Evolutionary conservation across 2,797 vertebrate species (phyloP), one percentile per base, ranked within the genome.

Genomic region (Arrhamphus sclerolepis): DNA sequence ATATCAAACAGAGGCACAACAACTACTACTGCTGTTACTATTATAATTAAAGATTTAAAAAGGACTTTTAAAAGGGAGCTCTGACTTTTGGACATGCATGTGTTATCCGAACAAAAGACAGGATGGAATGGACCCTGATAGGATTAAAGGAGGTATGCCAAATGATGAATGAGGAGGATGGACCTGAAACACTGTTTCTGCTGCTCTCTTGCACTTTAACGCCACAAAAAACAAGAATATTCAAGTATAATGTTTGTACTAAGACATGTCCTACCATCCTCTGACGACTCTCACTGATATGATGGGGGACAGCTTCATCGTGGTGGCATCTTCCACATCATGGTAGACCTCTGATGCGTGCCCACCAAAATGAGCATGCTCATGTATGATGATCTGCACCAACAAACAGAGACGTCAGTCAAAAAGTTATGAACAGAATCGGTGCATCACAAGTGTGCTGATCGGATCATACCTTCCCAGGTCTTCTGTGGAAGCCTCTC

Each of bases 391-490:
- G 6, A 99, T 85, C 98, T 99, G 64, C 20, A 68, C 26, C n/a
- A 50, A 34, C 17, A 62, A 34, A 66, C 5, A 62, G 18, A 18
- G 1, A n/a, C 6, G 17, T 16, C 40, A 41, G 40, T n/a, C 24
- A 8, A n/a, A n/a, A n/a, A n/a, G n/a, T n/a, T n/a, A n/a, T n/a
- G n/a, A n/a, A n/a, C n/a, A n/a, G n/a, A n/a, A n/a, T n/a, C n/a
- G n/a, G n/a, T n/a, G 4, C 24, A 28, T 16, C 4, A 46, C 7
- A 0, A 17, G 31, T n/a, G n/a, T 14, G n/a, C 21, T 5, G 6
- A 13, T 21, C 3, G 4, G n/a, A 28, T 41, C 80, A 70, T 93
- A 99, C 98, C 95, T 98, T 99, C 77, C 97, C 98, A 70, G 98
- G 97, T 58, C 97, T 93, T 80, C 93, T 95, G 85, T 99, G 96